A percentile compares a stretch with the other conserved stretches of the same genome.
phyloP scores from a whole-genome alignment of 2,888 invertebrate species.

The Scrobipalpa costella region DNA sequence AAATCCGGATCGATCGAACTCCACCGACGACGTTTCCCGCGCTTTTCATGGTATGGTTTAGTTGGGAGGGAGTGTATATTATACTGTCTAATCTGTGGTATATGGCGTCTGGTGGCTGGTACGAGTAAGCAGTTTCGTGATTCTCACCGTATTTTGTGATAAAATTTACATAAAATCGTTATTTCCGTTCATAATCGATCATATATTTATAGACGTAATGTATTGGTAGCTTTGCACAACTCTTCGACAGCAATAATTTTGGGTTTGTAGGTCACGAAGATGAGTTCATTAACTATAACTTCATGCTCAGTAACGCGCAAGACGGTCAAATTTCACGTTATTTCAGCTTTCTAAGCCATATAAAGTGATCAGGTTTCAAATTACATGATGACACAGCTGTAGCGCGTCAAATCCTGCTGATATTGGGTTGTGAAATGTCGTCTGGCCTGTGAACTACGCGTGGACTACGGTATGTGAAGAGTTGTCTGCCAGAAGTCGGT shows the following conservation, averaged over 20 bases:
- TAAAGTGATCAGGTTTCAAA: background rate
- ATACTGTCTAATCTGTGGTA: background rate
- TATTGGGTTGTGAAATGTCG: conserved; percentile 31
- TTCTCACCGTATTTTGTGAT: background rate
- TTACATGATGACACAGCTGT: background rate
- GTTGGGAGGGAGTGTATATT: no score
- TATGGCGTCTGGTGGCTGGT: background rate
- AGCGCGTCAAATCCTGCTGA: background rate
- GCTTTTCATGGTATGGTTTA: no score
- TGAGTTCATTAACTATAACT: conserved; percentile 14
- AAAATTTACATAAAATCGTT: conserved; percentile 1
- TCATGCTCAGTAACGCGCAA: conserved; percentile 39
- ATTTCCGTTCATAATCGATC: background rate
- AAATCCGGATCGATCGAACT: no score
- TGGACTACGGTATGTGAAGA: conserved; percentile 39
- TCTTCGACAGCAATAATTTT: background rate
- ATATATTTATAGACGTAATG: background rate
- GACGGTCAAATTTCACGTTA: conserved; percentile 38
- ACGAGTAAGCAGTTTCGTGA: background rate
- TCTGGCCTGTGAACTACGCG: conserved; percentile 44
- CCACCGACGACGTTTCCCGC: no score
- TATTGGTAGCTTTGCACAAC: no score
- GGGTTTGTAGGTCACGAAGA: conserved; percentile 22
- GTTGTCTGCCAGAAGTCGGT: conserved; percentile 46
- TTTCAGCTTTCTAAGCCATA: background rate